Evolutionary conservation across 2,888 invertebrate genomes (phyloP).

Genomic region (Ichneumoninae sp.): DNA sequence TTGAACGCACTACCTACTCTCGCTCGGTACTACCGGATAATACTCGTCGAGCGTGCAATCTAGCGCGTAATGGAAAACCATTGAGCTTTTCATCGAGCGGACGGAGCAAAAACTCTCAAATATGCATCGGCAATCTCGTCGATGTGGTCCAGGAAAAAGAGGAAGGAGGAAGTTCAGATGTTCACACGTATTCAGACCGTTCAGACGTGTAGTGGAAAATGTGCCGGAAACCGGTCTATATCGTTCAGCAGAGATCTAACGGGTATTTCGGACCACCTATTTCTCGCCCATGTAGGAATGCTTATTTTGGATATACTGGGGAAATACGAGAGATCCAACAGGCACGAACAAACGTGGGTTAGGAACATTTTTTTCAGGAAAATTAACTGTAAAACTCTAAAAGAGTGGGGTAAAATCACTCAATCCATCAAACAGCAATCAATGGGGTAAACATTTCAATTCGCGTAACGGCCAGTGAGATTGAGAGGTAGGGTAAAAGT

Average conservation of each 20-base stretch:
- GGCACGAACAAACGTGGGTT: no score
- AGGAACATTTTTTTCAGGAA: no score
- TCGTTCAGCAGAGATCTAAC: not conserved
- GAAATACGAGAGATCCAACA: no score
- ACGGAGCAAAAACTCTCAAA: slow-evolving; percentile 33
- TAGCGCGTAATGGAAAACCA: slow-evolving; percentile 35
- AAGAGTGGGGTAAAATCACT: not conserved
- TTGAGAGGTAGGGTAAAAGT: not conserved
- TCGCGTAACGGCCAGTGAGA: not conserved
- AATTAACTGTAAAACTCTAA: no score
- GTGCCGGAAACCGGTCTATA: not conserved
- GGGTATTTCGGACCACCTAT: not conserved
- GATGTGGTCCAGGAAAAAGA: slow-evolving; percentile 1
- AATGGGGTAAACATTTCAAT: not conserved
- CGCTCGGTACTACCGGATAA: not conserved
- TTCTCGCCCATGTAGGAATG: not conserved
- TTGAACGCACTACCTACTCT: not conserved
- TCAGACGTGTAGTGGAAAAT: not conserved
- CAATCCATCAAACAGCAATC: not conserved
- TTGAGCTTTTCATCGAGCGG: slow-evolving; percentile 31
- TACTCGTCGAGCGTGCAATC: not conserved
- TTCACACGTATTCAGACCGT: not conserved
- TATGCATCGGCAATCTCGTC: slow-evolving; percentile 35
- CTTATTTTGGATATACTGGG: not conserved
- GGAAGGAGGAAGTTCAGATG: not conserved